phyloP scores from a whole-genome alignment of 2,888 invertebrate genomes.

The Hedychridium roseum region DNA sequence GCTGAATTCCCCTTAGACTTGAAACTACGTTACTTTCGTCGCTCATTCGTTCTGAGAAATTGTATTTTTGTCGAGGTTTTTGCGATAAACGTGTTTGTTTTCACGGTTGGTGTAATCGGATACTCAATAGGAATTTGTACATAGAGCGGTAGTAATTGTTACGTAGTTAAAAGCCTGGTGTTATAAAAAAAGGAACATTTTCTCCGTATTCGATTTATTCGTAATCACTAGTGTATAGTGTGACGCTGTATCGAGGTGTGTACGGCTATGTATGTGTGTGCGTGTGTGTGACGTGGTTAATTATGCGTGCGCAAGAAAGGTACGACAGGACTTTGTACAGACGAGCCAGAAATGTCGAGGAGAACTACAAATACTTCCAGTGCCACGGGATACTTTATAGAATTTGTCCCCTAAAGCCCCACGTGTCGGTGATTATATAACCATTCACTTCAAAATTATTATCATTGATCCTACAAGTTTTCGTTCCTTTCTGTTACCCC shows the following conservation, averaged over 20 bases:
- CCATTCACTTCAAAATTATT: too few relatives aligned
- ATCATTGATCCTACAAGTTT: too few relatives aligned
- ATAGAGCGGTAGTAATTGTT: slow-evolving; percentile 59
- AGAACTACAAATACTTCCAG: slow-evolving; percentile 18
- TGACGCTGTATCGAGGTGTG: background rate
- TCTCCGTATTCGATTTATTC: slow-evolving; percentile 45
- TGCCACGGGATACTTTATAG: slow-evolving; percentile 10
- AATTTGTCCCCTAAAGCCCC: too few relatives aligned
- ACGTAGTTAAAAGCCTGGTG: slow-evolving; percentile 59
- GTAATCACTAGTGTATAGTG: slow-evolving; percentile 23
- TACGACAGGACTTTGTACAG: slow-evolving; percentile 5
- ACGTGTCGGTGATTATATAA: too few relatives aligned
- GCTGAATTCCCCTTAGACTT: slow-evolving; percentile 25
- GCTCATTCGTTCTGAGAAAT: background rate
- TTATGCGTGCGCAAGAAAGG: background rate
- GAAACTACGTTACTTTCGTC: slow-evolving; percentile 20
- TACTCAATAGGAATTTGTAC: slow-evolving; percentile 54
- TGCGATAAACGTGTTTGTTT: slow-evolving; percentile 16
- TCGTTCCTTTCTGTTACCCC: too few relatives aligned
- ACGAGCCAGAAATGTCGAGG: slow-evolving; percentile 21
- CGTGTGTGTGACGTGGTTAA: background rate
- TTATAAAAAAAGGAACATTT: slow-evolving; percentile 42
- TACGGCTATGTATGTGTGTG: background rate
- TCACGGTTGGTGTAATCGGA: slow-evolving; percentile 49
- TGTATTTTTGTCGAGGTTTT: slow-evolving; percentile 9